phyloP scores from a whole-genome alignment of 2,888 invertebrate species.

The Scaptomyza parva region DNA sequence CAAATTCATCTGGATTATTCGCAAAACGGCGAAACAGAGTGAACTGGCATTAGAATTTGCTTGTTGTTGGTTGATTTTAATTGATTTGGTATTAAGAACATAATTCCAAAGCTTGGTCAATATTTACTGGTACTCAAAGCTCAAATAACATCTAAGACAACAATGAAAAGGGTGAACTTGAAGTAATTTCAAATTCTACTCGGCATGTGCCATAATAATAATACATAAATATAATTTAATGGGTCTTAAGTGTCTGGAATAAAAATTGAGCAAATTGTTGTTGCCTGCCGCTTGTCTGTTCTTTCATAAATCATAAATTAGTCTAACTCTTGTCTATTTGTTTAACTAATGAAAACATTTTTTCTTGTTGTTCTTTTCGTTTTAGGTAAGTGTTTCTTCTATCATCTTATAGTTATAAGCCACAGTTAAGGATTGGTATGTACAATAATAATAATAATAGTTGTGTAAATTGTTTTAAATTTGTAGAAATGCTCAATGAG shows the following conservation, averaged over 20 bases:
- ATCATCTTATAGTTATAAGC: neutral
- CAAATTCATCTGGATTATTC: conserved; percentile 49
- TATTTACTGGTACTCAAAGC: conserved; percentile 54
- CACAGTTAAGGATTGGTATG: conserved; percentile 38
- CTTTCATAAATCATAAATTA: conserved; percentile 32
- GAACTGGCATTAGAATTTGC: neutral
- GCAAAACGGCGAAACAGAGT: conserved; percentile 2
- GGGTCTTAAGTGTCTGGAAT: conserved; percentile 37
- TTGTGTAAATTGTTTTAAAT: neutral
- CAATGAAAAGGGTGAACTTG: conserved; percentile 2
- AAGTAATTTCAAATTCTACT: neutral
- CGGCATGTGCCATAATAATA: conserved; percentile 15
- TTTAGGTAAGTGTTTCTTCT: conserved; percentile 58
- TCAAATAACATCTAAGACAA: conserved; percentile 2
- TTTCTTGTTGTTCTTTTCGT: conserved; percentile 37
- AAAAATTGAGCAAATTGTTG: conserved; percentile 1
- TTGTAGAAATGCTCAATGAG: too few species aligned
- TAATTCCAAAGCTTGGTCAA: conserved; percentile 44
- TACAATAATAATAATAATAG: conserved; percentile 7
- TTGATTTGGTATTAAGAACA: conserved; percentile 53
- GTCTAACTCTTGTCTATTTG: conserved; percentile 28
- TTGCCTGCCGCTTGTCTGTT: conserved; percentile 6
- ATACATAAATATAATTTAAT: conserved; percentile 36
- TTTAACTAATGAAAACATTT: conserved; percentile 33
- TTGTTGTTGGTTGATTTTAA: conserved; percentile 32